Conservation (phyloP, 1,140 invertebrate genomes). For the Xylocopa sonorina region DNA sequence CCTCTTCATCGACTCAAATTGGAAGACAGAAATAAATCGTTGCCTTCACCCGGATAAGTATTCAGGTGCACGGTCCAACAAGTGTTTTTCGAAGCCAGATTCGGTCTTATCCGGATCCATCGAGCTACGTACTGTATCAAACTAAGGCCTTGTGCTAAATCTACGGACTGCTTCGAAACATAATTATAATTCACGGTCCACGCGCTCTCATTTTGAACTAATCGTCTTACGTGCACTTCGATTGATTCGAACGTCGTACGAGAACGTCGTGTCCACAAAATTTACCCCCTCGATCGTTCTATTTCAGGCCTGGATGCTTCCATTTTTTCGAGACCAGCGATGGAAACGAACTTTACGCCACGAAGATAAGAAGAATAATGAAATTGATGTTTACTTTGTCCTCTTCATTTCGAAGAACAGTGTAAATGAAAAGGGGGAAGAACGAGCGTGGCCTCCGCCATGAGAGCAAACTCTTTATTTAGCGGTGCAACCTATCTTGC, state of each 20-base stretch:
- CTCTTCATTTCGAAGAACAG: not conserved
- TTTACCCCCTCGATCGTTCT: too few species aligned
- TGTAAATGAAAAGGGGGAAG: too few species aligned
- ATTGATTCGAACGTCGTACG: too few species aligned
- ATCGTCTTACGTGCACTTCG: too few species aligned
- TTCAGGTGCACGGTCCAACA: not conserved
- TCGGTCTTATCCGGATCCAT: not conserved
- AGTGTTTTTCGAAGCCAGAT: not conserved
- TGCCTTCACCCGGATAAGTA: slow-evolving; percentile 1
- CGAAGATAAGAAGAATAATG: too few species aligned
- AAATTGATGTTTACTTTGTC: not conserved
- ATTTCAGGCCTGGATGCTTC: too few species aligned
- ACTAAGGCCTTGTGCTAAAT: not conserved
- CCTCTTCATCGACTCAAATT: not conserved
- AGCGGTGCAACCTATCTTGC: not conserved
- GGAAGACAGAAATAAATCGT: not conserved
- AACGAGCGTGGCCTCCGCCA: not conserved
- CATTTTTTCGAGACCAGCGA: too few species aligned
- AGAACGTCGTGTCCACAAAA: too few species aligned
- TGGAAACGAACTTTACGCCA: too few species aligned
- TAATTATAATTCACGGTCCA: too few species aligned
- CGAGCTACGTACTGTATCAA: not conserved
- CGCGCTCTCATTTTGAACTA: too few species aligned
- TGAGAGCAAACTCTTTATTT: not conserved
- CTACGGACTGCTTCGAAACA: not conserved